Conservation (phyloP, 2,888 invertebrate species). For the Idaea biselata region DNA sequence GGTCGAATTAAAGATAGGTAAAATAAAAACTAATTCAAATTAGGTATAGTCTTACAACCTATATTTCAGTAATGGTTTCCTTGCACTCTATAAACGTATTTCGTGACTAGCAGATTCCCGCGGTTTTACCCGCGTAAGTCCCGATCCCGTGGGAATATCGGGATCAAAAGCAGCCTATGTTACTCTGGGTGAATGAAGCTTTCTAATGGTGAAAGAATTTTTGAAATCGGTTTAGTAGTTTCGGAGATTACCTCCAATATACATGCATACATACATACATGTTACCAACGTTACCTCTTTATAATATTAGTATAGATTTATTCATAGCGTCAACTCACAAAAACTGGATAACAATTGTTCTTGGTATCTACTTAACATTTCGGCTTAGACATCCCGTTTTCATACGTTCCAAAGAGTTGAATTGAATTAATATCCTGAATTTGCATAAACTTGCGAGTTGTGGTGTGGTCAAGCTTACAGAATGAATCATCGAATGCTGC, state of each 20-base stretch:
- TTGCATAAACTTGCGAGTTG: neutral
- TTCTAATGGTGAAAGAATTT: too few species aligned
- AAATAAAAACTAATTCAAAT: neutral
- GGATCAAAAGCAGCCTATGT: too few species aligned
- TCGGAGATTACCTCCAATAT: too few species aligned
- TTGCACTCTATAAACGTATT: neutral
- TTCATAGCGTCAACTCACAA: too few species aligned
- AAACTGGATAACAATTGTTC: neutral
- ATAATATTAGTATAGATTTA: too few species aligned
- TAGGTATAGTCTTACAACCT: neutral
- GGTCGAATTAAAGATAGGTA: neutral
- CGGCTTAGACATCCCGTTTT: neutral
- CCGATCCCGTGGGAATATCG: too few species aligned
- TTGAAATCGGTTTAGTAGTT: too few species aligned
- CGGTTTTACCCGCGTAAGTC: too few species aligned
- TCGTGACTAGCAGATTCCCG: too few species aligned
- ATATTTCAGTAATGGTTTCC: neutral
- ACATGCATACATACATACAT: too few species aligned
- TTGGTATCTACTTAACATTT: neutral
- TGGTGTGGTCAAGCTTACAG: neutral
- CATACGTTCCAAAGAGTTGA: neutral
- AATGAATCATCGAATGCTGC: neutral
- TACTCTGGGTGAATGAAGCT: too few species aligned
- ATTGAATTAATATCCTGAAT: neutral
- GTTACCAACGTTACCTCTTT: too few species aligned